Evolutionary conservation across 2,888 invertebrate species (phyloP).

Genomic region (Erebia palarica): DNA sequence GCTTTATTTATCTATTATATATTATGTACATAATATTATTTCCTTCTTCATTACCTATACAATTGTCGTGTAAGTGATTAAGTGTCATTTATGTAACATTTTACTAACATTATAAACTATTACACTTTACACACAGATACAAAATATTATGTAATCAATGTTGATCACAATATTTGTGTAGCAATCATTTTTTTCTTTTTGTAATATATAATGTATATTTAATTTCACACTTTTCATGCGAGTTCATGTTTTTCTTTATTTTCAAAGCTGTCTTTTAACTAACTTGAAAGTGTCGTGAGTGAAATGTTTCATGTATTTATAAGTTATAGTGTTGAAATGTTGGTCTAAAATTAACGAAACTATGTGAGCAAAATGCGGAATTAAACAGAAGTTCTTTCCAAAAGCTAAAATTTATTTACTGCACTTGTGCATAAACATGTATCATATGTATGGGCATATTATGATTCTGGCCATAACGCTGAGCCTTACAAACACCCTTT

Average conservation of each 20-base stretch:
- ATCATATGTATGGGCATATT: too few relatives aligned
- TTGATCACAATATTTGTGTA: background rate
- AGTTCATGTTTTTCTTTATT: constrained; percentile 5
- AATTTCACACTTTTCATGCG: constrained; percentile 5
- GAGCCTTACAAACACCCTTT: too few relatives aligned
- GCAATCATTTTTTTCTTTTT: background rate
- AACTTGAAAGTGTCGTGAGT: constrained; percentile 16
- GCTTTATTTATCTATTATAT: background rate
- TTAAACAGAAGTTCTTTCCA: background rate
- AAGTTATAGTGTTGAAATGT: background rate
- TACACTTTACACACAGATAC: background rate
- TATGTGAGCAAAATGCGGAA: background rate
- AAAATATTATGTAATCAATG: background rate
- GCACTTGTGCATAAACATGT: too few relatives aligned
- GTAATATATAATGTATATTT: background rate
- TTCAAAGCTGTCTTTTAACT: constrained; percentile 8
- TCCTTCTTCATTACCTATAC: background rate
- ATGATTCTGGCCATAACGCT: too few relatives aligned
- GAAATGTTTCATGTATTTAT: background rate
- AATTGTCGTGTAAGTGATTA: background rate
- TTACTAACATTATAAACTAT: constrained; percentile 1
- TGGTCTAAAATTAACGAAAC: constrained; percentile 12
- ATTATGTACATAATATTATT: background rate
- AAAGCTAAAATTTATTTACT: too few relatives aligned
- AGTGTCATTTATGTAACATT: background rate